These are phyloP conservation scores for Sphaerophoria rueppellii DNA, from an alignment of 2,888 invertebrate genomes.

Conservation along the genomic window DNA sequence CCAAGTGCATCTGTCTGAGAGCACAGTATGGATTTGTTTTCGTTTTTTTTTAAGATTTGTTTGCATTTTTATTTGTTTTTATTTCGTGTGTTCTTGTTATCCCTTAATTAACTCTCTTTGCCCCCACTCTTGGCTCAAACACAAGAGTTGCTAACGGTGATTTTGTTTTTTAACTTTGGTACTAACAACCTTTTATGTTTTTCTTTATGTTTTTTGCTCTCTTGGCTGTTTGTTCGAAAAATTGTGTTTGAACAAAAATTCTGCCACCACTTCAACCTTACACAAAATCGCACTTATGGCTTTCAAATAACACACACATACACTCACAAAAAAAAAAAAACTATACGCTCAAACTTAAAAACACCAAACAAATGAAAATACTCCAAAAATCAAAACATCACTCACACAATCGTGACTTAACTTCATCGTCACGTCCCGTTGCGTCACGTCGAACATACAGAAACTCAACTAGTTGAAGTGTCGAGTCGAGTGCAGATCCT, in stretches of 20 bases:
- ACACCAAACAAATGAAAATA: slow-evolving; percentile 12
- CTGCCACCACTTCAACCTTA: slow-evolving; percentile 45
- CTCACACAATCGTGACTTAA: slow-evolving; percentile 24
- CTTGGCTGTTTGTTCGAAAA: slow-evolving; percentile 45
- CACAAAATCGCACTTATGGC: slow-evolving; percentile 65
- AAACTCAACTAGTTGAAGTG: slow-evolving; percentile 85
- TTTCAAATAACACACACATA: slow-evolving; percentile 21
- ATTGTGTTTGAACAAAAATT: slow-evolving; percentile 51
- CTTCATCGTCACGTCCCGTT: too few relatives aligned
- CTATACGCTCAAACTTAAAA: slow-evolving; percentile 13
- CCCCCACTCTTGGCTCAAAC: slow-evolving; percentile 20
- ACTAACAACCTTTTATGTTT: slow-evolving; percentile 61
- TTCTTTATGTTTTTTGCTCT: slow-evolving; percentile 58
- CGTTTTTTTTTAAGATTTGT: slow-evolving; percentile 14
- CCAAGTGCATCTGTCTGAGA: slow-evolving; percentile 54
- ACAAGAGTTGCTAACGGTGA: slow-evolving; percentile 69
- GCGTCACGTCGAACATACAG: slow-evolving; percentile 79
- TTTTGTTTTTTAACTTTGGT: slow-evolving; percentile 50
- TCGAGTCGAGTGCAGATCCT: slow-evolving; percentile 92
- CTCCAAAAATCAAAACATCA: slow-evolving; percentile 24
- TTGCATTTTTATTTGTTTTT: slow-evolving; percentile 52
- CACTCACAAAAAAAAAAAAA: slow-evolving; percentile 14
- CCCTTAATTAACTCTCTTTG: slow-evolving; percentile 68
- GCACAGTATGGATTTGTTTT: slow-evolving; percentile 40
- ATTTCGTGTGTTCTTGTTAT: slow-evolving; percentile 55